Conservation (phyloP, 2,888 invertebrate genomes). For the Drosophila yooni region DNA sequence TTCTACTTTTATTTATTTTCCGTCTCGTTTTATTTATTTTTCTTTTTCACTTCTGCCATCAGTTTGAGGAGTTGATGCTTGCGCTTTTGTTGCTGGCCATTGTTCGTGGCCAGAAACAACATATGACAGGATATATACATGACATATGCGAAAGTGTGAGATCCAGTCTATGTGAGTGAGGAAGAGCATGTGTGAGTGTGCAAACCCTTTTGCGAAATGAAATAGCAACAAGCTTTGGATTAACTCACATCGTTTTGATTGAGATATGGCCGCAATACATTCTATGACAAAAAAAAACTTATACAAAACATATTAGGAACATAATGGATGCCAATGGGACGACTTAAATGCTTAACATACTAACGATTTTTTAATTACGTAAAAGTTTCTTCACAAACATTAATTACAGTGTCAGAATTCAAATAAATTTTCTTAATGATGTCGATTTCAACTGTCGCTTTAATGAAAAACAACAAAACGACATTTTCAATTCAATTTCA, state of each 20-base stretch:
- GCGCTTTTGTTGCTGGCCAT: slow-evolving; percentile 68
- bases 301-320: background rate
- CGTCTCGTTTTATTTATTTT: slow-evolving; percentile 20
- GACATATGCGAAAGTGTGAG: slow-evolving; percentile 4
- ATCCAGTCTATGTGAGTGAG: background rate
- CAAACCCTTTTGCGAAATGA: slow-evolving; percentile 55
- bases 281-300: background rate
- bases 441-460: background rate
- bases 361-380: too few species aligned
- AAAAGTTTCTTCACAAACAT: background rate
- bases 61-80: slow-evolving; percentile 71
- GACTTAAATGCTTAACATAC: background rate
- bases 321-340: background rate
- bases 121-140: slow-evolving; percentile 55
- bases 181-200: slow-evolving; percentile 6
- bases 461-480: background rate
- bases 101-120: slow-evolving; percentile 58
- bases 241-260: slow-evolving; percentile 59
- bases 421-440: background rate
- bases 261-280: slow-evolving; percentile 19
- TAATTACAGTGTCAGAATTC: too few species aligned
- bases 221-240: slow-evolving; percentile 69
- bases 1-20: slow-evolving; percentile 25
- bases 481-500: background rate
- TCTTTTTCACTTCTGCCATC: slow-evolving; percentile 44